Percentiles rank a stretch among this genome's conserved stretches.
phyloP scores from a whole-genome alignment of 1,140 invertebrate genomes.

The Pseudomyrmex sp. region DNA sequence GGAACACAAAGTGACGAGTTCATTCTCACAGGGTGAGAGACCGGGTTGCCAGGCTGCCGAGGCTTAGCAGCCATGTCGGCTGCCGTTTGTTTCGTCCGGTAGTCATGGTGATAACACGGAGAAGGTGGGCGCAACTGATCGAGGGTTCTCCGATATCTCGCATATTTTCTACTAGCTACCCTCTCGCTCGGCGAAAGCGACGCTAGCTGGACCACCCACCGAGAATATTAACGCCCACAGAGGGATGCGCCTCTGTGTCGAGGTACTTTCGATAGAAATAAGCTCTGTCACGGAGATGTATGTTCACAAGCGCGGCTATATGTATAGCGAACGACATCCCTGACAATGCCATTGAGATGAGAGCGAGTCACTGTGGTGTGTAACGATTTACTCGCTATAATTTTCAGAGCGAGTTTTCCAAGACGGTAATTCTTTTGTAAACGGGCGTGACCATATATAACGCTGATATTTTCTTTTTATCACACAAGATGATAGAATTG shows the following conservation, averaged over 20 bases:
- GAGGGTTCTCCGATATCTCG: conserved; percentile 59
- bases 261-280: conserved; percentile 29
- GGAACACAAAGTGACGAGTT: conserved; percentile 48
- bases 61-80: conserved; percentile 57
- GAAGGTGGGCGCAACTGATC: conserved; percentile 51
- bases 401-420: conserved; percentile 15
- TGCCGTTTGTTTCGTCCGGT: conserved; percentile 41
- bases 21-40: conserved; percentile 37
- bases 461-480: background rate
- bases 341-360: conserved; percentile 25
- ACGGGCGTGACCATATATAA: background rate
- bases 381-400: conserved; percentile 19
- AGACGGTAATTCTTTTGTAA: conserved; percentile 13
- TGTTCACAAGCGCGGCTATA: background rate
- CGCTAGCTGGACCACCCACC: conserved; percentile 44
- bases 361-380: conserved; percentile 32
- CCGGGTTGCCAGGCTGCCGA: conserved; percentile 46
- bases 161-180: conserved; percentile 57
- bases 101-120: conserved; percentile 63
- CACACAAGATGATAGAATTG: background rate
- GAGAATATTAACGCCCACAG: conserved; percentile 54
- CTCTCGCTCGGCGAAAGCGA: conserved; percentile 37
- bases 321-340: background rate
- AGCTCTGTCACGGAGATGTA: background rate
- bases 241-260: conserved; percentile 39